phyloP scores from a whole-genome alignment of 23 tunicate genomes.

The Halocynthia aurantium region DNA sequence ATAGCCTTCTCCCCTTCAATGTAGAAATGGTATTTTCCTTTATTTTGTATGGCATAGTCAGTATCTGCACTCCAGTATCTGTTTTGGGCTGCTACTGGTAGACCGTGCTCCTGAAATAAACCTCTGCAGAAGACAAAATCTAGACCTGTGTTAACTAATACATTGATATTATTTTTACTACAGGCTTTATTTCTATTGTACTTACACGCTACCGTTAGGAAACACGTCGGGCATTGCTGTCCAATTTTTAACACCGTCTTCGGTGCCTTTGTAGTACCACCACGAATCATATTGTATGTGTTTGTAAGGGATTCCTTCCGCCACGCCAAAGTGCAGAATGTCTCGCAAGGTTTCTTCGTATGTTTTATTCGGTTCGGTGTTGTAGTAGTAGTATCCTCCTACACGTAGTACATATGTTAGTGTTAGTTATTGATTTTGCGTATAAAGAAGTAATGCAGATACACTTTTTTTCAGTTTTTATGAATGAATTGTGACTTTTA shows the following conservation, averaged over 20 bases:
- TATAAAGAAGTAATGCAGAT: too few relatives aligned
- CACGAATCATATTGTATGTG: constrained; percentile 92
- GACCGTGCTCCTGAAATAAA: constrained; percentile 43
- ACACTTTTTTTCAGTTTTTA: too few relatives aligned
- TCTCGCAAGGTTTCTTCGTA: constrained; percentile 79
- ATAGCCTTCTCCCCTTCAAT: constrained; percentile 50
- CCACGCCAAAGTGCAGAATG: constrained; percentile 38
- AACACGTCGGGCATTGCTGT: constrained; percentile 63
- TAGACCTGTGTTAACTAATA: background rate
- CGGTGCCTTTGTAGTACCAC: constrained; percentile 88
- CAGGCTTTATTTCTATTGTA: background rate
- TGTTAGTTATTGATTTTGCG: too few relatives aligned
- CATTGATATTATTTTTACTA: background rate
- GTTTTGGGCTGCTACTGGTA: constrained; percentile 90
- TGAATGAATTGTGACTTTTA: too few relatives aligned
- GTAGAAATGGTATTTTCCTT: constrained; percentile 67
- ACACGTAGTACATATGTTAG: background rate
- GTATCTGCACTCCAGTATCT: constrained; percentile 89
- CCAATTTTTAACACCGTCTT: constrained; percentile 84
- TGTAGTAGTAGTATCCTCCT: constrained; percentile 91
- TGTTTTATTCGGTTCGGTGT: constrained; percentile 69
- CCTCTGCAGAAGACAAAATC: constrained; percentile 30
- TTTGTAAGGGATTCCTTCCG: constrained; percentile 56
- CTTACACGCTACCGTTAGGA: constrained; percentile 85
- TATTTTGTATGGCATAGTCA: constrained; percentile 74